Evolutionary conservation across 2,888 invertebrate species (phyloP).

Genomic region (Zaprionus bogoriensis): DNA sequence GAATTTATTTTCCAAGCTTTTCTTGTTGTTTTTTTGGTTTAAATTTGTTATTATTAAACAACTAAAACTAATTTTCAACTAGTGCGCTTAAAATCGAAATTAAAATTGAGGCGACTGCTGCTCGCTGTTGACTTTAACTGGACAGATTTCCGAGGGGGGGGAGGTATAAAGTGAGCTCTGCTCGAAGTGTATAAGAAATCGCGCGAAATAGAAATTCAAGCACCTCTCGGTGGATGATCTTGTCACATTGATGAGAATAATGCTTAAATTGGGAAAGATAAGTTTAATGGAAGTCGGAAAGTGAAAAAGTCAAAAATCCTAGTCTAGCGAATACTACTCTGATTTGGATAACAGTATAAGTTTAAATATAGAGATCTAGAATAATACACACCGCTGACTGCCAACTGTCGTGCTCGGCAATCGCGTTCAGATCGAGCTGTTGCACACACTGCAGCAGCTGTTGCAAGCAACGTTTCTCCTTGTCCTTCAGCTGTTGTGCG

Average conservation of each 20-base stretch:
- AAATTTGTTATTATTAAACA: background rate
- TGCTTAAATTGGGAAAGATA: too few species aligned
- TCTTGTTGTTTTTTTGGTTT: background rate
- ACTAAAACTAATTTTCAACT: background rate
- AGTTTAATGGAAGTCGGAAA: too few species aligned
- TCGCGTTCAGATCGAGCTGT: slow-evolving; percentile 84
- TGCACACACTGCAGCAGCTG: slow-evolving; percentile 86
- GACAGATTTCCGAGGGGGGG: too few species aligned
- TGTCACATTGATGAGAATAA: too few species aligned
- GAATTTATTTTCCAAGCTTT: slow-evolving; percentile 27
- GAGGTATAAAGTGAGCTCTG: too few species aligned
- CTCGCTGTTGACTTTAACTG: too few species aligned
- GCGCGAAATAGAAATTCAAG: too few species aligned
- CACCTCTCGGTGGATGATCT: too few species aligned
- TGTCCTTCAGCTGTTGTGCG: slow-evolving; percentile 63
- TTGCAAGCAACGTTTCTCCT: slow-evolving; percentile 86
- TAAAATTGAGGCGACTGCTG: background rate
- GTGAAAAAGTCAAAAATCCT: too few species aligned
- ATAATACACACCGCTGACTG: slow-evolving; percentile 33
- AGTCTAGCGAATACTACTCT: background rate
- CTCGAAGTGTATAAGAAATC: too few species aligned
- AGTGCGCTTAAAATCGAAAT: background rate
- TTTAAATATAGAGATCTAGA: background rate
- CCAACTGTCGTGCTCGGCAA: slow-evolving; percentile 68
- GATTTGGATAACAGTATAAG: too few species aligned